Base-by-base conservation (phyloP, 2,888 invertebrate genomes). In the Harpalus rubripes region DNA sequence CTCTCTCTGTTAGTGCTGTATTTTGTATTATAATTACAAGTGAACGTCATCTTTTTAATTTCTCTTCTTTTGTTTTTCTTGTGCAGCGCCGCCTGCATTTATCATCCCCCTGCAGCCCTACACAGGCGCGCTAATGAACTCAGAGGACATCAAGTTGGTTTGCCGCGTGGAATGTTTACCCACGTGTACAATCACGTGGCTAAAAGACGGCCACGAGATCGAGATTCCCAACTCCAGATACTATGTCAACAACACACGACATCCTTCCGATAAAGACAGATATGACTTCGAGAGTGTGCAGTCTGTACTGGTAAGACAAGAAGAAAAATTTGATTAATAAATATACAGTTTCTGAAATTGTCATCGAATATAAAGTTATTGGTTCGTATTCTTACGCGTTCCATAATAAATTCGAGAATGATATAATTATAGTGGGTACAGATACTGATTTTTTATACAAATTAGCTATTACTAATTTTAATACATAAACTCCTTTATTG, bases 141-240 rank as follows among this genome's bases (percentile, higher is more conserved):
- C 96, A 10, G 91, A 92, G 81, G 92, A 93, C 87, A 93, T 94
- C 84, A 93, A 93, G 83, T 92, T 98, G 15, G 95, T 96, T 0
- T 98, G 98, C 90, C 95, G 96, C 86, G 96, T 98, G 81, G 98
- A 98, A 90, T 98, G 98, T 89, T 96, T 95, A 8, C 98, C 98
- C 0, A 93, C 95, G 52, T 98, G 98, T 91, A 94, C 95, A 87
- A 95, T 98, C 84, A 93, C 95, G 26, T 98, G 98, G 98, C 93
- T 95, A 87, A 97, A 96, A 89, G 95, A 97, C 89, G 96, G 95
- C 2, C 92, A 93, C 32, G 93, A 94, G 8, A 94, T 98, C 87
- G 93, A 95, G 87, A 90, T 91, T 84, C 88, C 88, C 63, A 92
- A 92, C 8, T 93, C 93, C 68, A 92, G 94, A 58, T 97, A 96